Conservation (phyloP, 2,113 vertebrate species). For the Corythornis vintsioides region DNA sequence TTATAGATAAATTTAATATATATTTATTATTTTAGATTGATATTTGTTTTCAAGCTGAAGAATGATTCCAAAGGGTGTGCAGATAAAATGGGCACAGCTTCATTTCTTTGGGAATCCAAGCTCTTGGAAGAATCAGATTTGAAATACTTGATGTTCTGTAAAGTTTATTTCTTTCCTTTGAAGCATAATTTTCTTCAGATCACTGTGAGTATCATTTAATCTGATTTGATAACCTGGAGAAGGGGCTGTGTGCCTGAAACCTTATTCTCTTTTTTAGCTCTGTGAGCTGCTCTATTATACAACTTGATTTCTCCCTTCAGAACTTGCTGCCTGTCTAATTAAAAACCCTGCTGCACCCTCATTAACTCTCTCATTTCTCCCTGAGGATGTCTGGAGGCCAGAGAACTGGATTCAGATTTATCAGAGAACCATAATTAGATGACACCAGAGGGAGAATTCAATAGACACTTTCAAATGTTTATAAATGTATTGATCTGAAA, state of each 20-base stretch:
- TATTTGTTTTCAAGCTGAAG: too few relatives aligned
- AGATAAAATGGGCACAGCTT: too few relatives aligned
- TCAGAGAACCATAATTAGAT: neutral
- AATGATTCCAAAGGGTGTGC: too few relatives aligned
- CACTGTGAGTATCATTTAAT: neutral
- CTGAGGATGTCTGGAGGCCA: conserved; percentile 9
- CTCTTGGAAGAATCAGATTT: neutral
- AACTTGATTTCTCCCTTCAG: neutral
- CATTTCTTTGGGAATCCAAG: too few relatives aligned
- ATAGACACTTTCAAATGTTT: neutral
- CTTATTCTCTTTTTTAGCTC: neutral
- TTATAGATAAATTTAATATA: too few relatives aligned
- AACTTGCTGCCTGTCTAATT: conserved; percentile 18
- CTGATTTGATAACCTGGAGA: conserved; percentile 21
- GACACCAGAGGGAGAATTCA: neutral
- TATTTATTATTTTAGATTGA: too few relatives aligned
- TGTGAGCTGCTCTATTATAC: neutral
- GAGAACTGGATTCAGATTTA: neutral
- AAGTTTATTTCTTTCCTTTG: conserved; percentile 51
- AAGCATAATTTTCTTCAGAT: neutral
- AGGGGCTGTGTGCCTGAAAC: neutral
- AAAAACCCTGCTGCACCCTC: conserved; percentile 1
- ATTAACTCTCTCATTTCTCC: conserved; percentile 12
- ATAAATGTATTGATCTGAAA: neutral
- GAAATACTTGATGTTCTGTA: neutral